Evolutionary conservation across 2,113 vertebrate species (phyloP), one percentile per base, ranked within the genome.

Genomic region (Ptychochromis oligacanthus): DNA sequence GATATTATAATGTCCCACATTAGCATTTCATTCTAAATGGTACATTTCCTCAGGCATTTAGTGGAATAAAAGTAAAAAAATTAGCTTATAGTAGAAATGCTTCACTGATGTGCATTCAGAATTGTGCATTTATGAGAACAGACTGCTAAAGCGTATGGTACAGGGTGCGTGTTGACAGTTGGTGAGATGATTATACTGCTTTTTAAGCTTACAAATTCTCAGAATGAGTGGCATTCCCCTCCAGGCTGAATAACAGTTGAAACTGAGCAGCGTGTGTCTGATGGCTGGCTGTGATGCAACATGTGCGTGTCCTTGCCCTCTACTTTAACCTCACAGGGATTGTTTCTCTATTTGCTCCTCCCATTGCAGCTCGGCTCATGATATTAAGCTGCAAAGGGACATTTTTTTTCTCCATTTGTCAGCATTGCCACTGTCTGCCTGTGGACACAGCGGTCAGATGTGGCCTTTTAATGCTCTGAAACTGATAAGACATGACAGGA

Each of bases 221-320:
- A 13, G 38, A n/a, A 65, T 31, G 52, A 54, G 26, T 28, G 26
- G 56, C 2, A 7, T 46, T 61, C 56, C 11, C 38, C 38, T 43
- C 20, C 84, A 58, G 77, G 58, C 67, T 55, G 49, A 76, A 40
- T 24, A 54, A 31, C 46, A 72, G 12, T 52, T 72, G 49, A 75
- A 75, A 77, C 22, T 72, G 76, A 58, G 24, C 80, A 82, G 59
- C 36, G 6, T 60, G 67, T 43, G 46, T 49, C 61, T 72, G 61
- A 36, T 22, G 77, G 13, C 58, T n/a, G 28, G 75, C 57, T 22
- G 76, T 82, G 84, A 87, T 84, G 87, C 79, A 87, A 85, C 55
- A n/a, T n/a, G 77, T 67, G 82, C 36, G 7, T 10, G 87, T 75
- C 87, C 89, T 91, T 76, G 87, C 43, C 84, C 74, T 87, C n/a